Base-by-base conservation (phyloP, 2,888 invertebrate species). In the Brachypalpus laphriformis region DNA sequence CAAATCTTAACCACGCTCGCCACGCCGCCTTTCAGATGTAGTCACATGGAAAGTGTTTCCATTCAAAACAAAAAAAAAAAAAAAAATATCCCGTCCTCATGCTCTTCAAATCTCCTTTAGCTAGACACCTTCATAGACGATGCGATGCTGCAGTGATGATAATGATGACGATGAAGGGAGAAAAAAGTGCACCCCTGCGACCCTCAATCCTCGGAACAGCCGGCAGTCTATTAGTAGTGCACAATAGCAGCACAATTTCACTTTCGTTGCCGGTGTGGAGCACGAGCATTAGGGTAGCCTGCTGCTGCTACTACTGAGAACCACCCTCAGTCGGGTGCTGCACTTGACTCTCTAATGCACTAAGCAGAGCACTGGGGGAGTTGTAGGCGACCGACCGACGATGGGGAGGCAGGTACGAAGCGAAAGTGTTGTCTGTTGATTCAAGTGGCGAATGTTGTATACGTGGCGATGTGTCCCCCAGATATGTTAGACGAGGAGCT, bases 331-430 rank as follows among this genome's bases (percentile, higher is more conserved):
- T 34, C 25, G 59, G 25, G 18, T 22, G 75, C 82, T 83, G 78
- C 83, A 83, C 80, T 83, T 83, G 83, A 83, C 83, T 83, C 83
- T 83, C 83, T 83, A 83, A 83, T 80, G 83, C 74, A 83, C 80
- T 83, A 83, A 83, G 80, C 83, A 82, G 18, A 68, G 66, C 59
- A 66, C 59, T 18, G 70, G 28, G 54, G 72, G 45, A n/a, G 56
- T 3, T 54, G 57, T 4, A 37, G 71, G 47, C n/a, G 42, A 45
- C 51, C n/a, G 40, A 45, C 51, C n/a, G 40, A 28, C 22, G 54
- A 59, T 28, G 71, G 77, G 65, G 65, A 75, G 82, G 71, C 61
- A 74, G 68, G 63, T 57, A 83, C 56, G 74, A 78, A 80, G 78
- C 65, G 83, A 83, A 83, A 83, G 83, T 83, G 83, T 83, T 83